A percentile compares a stretch with the other conserved stretches of the same genome.
phyloP scores from a whole-genome alignment of 2,113 vertebrate species.

The Pholis gunnellus region DNA sequence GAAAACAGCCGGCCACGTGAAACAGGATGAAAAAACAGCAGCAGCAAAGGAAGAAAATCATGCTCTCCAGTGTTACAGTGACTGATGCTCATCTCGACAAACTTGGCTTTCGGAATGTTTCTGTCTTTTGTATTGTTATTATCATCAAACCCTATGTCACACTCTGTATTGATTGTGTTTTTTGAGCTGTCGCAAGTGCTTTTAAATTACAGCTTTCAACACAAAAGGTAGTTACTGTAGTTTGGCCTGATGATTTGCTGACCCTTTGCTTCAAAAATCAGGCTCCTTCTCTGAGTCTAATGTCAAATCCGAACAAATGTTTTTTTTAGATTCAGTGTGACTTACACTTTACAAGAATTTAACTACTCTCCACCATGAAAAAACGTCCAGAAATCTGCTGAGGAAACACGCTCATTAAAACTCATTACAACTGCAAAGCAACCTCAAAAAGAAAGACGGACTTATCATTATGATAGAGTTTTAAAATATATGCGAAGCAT shows the following conservation, averaged over 20 bases:
- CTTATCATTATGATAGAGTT: too few relatives aligned
- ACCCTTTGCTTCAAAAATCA: not conserved
- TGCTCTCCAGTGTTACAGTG: not conserved
- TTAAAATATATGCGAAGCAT: too few relatives aligned
- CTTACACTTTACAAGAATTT: not conserved
- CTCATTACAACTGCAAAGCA: too few relatives aligned
- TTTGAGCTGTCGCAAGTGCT: not conserved
- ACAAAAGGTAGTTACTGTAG: not conserved
- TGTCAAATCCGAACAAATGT: not conserved
- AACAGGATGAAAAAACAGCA: not conserved
- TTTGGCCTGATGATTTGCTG: not conserved
- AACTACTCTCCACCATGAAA: not conserved
- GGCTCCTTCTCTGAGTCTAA: not conserved
- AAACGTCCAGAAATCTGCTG: not conserved
- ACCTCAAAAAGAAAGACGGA: too few relatives aligned
- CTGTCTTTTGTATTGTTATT: constrained; percentile 4
- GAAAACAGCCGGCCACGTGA: constrained; percentile 22
- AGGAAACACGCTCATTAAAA: too few relatives aligned
- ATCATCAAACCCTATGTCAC: not conserved
- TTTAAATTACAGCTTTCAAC: not conserved
- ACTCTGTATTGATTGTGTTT: not conserved
- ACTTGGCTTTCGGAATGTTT: constrained; percentile 10
- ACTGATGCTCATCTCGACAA: constrained; percentile 18
- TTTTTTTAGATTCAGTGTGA: not conserved
- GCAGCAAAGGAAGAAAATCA: not conserved